These are phyloP conservation scores for Drosophila teissieri DNA, from an alignment of 1,140 invertebrate species.

Conservation along the genomic window DNA sequence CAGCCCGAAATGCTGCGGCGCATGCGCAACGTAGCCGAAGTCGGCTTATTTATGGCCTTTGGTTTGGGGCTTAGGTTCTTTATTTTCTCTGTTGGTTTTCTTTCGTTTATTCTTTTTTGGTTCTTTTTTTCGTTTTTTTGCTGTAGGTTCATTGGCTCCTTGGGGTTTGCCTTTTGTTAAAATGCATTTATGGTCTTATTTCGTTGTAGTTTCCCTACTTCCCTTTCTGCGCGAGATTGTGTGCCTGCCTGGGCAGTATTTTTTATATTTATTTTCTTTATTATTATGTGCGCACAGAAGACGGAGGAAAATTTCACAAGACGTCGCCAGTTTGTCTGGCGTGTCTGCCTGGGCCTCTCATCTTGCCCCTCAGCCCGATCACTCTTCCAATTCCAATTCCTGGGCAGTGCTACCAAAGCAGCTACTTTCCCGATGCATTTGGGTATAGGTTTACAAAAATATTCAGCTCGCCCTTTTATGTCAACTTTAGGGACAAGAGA, in stretches of 20 bases:
- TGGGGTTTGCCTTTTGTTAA: slow-evolving; percentile 64
- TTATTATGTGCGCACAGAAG: slow-evolving; percentile 71
- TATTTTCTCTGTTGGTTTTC: slow-evolving; percentile 14
- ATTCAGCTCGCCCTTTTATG: too few species aligned
- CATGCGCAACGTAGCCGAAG: slow-evolving; percentile 60
- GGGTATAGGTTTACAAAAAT: neutral
- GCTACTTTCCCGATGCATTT: slow-evolving; percentile 1
- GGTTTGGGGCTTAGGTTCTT: slow-evolving; percentile 63
- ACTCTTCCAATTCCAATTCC: slow-evolving; percentile 12
- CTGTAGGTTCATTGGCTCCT: slow-evolving; percentile 79
- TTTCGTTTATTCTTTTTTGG: slow-evolving; percentile 20
- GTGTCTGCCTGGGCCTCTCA: slow-evolving; percentile 34
- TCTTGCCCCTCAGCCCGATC: slow-evolving; percentile 22
- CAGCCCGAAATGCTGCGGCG: slow-evolving; percentile 71
- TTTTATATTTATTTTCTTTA: slow-evolving; percentile 77
- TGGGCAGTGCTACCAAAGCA: slow-evolving; percentile 8
- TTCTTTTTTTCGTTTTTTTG: slow-evolving; percentile 39
- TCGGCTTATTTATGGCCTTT: slow-evolving; percentile 78
- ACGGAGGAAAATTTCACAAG: slow-evolving; percentile 74
- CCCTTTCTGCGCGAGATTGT: slow-evolving; percentile 7
- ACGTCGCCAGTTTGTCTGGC: slow-evolving; percentile 83
- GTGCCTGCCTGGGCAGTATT: slow-evolving; percentile 29
- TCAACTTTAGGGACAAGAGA: too few species aligned
- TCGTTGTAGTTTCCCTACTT: slow-evolving; percentile 32
- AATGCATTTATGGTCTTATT: slow-evolving; percentile 75